Evolutionary conservation across 2,797 vertebrate genomes (phyloP).

Genomic region (Lycodopsis pacificus): DNA sequence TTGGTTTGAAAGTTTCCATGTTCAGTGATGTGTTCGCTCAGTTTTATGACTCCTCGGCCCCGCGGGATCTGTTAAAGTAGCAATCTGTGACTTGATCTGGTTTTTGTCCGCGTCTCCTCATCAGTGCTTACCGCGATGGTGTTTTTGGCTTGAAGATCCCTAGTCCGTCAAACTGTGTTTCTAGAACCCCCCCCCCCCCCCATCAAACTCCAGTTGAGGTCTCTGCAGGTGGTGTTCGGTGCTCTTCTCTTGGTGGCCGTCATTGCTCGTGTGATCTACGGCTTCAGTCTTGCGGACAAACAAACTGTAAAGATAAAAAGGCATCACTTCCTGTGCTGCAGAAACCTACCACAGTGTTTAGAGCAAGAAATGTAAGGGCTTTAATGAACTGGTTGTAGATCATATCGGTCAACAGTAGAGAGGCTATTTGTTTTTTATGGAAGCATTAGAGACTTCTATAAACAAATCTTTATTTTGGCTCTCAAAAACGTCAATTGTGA

Average conservation of each 20-base stretch:
- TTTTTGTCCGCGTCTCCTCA: conserved; percentile 63
- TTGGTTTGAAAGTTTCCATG: conserved; percentile 71
- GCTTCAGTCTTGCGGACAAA: conserved; percentile 44
- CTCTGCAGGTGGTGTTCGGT: conserved; percentile 45
- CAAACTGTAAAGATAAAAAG: conserved; percentile 48
- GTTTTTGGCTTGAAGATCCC: conserved; percentile 40
- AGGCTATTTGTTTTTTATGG: conserved; percentile 26
- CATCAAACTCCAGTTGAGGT: conserved; percentile 22
- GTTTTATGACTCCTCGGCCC: conserved; percentile 60
- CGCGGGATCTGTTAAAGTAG: conserved; percentile 56
- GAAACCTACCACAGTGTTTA: conserved; percentile 39
- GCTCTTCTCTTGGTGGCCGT: conserved; percentile 13
- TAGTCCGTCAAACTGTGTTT: conserved; percentile 39
- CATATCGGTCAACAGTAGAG: conserved; percentile 12
- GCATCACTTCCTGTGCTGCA: conserved; percentile 35
- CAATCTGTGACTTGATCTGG: conserved; percentile 70
- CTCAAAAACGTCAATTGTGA: conserved; percentile 17
- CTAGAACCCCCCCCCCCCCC: conserved; percentile 6
- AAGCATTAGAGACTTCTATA: conserved; percentile 20
- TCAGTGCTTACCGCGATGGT: conserved; percentile 29
- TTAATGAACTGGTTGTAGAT: conserved; percentile 61
- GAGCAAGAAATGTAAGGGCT: conserved; percentile 34
- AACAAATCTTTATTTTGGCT: conserved; percentile 28
- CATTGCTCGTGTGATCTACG: conserved; percentile 27
- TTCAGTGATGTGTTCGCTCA: conserved; percentile 65